Base-by-base conservation (phyloP, 1,140 invertebrate genomes). In the Telenomus remus region DNA sequence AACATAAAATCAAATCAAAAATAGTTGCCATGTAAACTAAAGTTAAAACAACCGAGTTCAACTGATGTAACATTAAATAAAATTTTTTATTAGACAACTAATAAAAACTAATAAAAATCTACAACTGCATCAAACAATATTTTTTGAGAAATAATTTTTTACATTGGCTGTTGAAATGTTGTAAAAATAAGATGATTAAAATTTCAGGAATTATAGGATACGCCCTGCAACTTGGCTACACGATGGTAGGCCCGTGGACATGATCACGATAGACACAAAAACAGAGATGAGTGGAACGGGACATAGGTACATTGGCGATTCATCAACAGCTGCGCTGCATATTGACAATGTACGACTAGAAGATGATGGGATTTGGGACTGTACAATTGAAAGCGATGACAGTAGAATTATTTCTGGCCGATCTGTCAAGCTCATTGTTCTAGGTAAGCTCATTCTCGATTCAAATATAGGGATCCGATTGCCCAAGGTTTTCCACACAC, bases 301-400 rank as follows among this genome's bases (percentile, higher is more conserved):
- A 13, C 89, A 89, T 55, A 81, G 89, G 44, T 89, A 89, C 61
- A 86, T 86, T 12, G 82, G 87, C n/a, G 89, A 90, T 64, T 85
- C 86, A 4, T 86, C 89, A 64, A 90, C 89, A 46, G 91, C 91
- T 0, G 90, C 90, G 65, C 85, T 93, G 70, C 90, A 91, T 66
- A 93, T 93, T 69, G 91, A 91, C 69, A 93, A 92, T 81, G 91
- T 92, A 9, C 88, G 91, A 76, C 86, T 92, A 14, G 92, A 93
- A 78, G 92, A 93, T 74, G 91, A 92, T 70, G 92, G 92, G 53
- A 89, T 90, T 74, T 93, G 92, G 92, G 90, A 89, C 65, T 93
- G 92, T 79, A 91, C 90, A 64, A 87, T 92, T 6, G 91, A 92
- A 76, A 90, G 92, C 80, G 90, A 89, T 19, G 86, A 89, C 34